phyloP scores from a whole-genome alignment of 1,140 invertebrate species.

The Heterodera carotae region DNA sequence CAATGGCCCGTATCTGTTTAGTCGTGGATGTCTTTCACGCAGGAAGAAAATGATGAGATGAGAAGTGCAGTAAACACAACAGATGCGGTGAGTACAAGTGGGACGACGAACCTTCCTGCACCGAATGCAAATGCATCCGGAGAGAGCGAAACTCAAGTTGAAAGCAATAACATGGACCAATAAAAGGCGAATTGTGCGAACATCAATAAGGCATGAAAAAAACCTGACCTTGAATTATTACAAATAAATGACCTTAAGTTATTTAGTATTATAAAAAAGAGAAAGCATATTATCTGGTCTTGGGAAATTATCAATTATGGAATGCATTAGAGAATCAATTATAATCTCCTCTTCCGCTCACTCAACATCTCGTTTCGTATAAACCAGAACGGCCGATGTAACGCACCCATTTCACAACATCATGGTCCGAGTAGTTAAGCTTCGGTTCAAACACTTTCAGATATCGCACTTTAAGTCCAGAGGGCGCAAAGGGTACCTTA shows the following conservation, averaged over 20 bases:
- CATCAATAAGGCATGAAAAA: too few relatives aligned
- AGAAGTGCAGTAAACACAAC: background rate
- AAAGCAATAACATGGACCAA: background rate
- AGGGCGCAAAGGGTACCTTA: slow-evolving; percentile 86
- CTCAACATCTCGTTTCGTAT: slow-evolving; percentile 94
- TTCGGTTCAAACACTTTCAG: slow-evolving; percentile 99
- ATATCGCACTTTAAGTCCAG: slow-evolving; percentile 97
- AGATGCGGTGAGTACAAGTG: background rate
- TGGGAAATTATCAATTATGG: background rate
- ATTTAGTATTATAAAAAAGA: too few relatives aligned
- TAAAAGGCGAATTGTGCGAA: background rate
- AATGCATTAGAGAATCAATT: background rate
- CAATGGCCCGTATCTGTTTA: slow-evolving; percentile 21
- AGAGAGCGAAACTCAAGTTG: background rate
- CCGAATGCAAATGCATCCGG: background rate
- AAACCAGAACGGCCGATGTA: slow-evolving; percentile 98
- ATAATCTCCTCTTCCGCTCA: background rate
- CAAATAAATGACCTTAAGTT: too few relatives aligned
- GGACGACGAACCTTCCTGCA: background rate
- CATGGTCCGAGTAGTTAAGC: slow-evolving; percentile 98
- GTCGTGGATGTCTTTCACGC: slow-evolving; percentile 56
- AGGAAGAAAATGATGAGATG: slow-evolving; percentile 14
- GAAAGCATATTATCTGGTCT: slow-evolving; percentile 1
- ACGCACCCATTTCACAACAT: slow-evolving; percentile 99
- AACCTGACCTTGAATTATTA: too few relatives aligned